A percentile compares a stretch with the other conserved stretches of the same genome.
Conservation (phyloP, 2,888 invertebrate species). For the Hyposoter dolosus region DNA sequence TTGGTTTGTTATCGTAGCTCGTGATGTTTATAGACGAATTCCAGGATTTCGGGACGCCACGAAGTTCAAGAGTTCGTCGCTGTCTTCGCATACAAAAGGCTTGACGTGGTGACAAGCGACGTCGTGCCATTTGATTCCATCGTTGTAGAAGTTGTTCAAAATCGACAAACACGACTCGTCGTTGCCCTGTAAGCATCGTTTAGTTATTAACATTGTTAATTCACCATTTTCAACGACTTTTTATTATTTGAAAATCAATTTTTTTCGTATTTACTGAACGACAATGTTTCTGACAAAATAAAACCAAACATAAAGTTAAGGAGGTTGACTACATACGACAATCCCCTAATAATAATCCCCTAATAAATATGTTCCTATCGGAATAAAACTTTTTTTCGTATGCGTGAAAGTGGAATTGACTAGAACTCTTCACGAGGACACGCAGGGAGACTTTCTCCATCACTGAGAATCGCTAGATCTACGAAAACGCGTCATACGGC, state of each 20-base stretch:
- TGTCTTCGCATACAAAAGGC: conserved; percentile 96
- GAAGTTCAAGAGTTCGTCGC: conserved; percentile 95
- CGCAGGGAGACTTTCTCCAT: too few relatives aligned
- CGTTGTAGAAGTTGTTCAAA: conserved; percentile 96
- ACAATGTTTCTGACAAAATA: too few relatives aligned
- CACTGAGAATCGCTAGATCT: too few relatives aligned
- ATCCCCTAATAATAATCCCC: too few relatives aligned
- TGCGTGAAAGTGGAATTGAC: too few relatives aligned
- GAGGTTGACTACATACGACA: too few relatives aligned
- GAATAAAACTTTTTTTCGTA: too few relatives aligned
- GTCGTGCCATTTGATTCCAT: conserved; percentile 95
- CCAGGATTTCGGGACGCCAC: conserved; percentile 95
- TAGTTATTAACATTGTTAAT: background rate
- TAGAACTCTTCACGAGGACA: too few relatives aligned
- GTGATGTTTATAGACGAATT: conserved; percentile 89
- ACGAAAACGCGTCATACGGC: too few relatives aligned
- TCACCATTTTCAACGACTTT: background rate
- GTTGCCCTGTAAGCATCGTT: conserved; percentile 87
- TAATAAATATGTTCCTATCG: too few relatives aligned
- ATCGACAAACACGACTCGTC: conserved; percentile 96
- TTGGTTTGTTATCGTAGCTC: conserved; percentile 36
- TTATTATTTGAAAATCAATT: background rate
- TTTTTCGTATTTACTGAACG: background rate
- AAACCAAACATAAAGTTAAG: too few relatives aligned
- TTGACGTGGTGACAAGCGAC: conserved; percentile 96